phyloP scores from a whole-genome alignment of 2,113 vertebrate species.

The Pogona vitticeps region DNA sequence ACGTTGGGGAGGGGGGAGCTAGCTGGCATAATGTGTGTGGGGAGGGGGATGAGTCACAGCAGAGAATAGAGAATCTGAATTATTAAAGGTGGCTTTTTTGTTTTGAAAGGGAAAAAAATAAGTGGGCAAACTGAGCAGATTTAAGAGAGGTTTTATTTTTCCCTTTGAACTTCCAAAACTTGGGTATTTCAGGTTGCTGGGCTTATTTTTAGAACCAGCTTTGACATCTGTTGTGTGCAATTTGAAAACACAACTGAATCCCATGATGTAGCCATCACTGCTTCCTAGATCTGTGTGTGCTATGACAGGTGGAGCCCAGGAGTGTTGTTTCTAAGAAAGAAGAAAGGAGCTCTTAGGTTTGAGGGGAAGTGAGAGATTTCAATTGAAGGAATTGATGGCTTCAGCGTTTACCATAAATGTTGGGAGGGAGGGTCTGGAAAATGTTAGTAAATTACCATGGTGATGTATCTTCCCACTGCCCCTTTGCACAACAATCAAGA shows the following conservation, averaged over 20 bases:
- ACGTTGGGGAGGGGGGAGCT: constrained; percentile 45
- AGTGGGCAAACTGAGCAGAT: constrained; percentile 47
- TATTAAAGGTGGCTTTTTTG: constrained; percentile 67
- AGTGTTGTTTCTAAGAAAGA: neutral
- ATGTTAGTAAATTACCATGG: constrained; percentile 13
- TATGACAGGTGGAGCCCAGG: neutral
- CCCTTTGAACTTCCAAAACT: constrained; percentile 68
- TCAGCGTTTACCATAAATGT: neutral
- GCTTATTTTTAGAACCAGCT: constrained; percentile 30
- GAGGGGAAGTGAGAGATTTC: constrained; percentile 13
- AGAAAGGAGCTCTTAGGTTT: constrained; percentile 40
- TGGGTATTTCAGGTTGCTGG: constrained; percentile 69
- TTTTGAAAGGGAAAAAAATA: constrained; percentile 43
- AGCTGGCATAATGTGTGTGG: constrained; percentile 45
- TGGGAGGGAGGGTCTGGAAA: constrained; percentile 6
- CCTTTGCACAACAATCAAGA: neutral
- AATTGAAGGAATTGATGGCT: neutral
- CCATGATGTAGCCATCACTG: constrained; percentile 35
- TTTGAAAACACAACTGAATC: constrained; percentile 44
- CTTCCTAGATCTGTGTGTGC: constrained; percentile 33
- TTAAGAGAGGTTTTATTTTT: constrained; percentile 64
- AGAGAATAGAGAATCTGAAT: constrained; percentile 47
- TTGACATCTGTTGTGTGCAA: constrained; percentile 55
- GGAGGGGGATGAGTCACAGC: constrained; percentile 48
- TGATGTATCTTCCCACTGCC: constrained; percentile 8